Evolutionary conservation across 2,797 vertebrate species (phyloP), one percentile per base, ranked within the genome.

Genomic region (Coregonus sp.): DNA sequence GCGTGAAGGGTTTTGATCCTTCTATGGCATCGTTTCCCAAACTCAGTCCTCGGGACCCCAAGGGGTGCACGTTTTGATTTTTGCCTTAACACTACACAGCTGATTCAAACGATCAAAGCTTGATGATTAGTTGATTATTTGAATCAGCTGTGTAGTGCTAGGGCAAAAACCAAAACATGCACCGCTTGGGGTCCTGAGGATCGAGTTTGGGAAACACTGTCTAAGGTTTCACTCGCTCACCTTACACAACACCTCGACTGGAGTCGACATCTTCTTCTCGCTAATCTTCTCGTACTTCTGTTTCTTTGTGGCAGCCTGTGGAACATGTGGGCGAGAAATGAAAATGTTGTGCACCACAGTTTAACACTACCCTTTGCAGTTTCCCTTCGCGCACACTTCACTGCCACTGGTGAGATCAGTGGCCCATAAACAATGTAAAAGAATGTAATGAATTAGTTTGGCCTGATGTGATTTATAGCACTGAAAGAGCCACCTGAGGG

Each of bases 251-350:
- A 99, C 96, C 94, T 99, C 98, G 88, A 99, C 98, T 80, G 98
- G 98, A 88, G 98, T 99, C 75, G 98, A 99, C 98, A 99, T 99
- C 93, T 99, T 99, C 93, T 99, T 99, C 96, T 99, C 98, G 80
- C 97, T 99, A 91, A 99, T 99, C 93, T 99, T 99, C 95, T 99
- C 98, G 88, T 99, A 99, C 88, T 99, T 99, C 91, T 99, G 98
- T 93, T 99, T 99, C 93, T 99, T 99, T 93, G 98, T 99, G 92
- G 98, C 98, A 92, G 98, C 98, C 98, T 99, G 86, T 80, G 59
- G 90, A 94, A 93, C 85, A 93, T 74, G 86, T 88, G 83, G 87
- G 88, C 78, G 84, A 91, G 81, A 85, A 87, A 85, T 82, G 86
- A 92, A 89, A 90, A 90, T 73, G 86, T 87, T 93, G 89, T 86